Conservation (phyloP, 2,888 invertebrate species). For the Reticulitermes lucifugus region DNA sequence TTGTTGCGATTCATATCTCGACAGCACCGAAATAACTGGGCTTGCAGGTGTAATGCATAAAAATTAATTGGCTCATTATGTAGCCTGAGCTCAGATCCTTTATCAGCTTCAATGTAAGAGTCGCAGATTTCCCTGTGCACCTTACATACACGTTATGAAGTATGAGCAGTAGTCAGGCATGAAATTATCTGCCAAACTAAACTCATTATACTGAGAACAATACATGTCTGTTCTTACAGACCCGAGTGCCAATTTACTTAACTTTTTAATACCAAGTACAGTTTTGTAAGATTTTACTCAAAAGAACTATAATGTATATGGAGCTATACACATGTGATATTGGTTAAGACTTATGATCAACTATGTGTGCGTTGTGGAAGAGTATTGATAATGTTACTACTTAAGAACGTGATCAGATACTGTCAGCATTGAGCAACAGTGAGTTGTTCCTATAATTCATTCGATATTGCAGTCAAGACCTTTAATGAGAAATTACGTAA, state of each 20-base stretch:
- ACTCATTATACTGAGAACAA: not conserved
- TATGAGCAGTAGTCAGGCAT: not conserved
- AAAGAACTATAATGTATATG: no score
- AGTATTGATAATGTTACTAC: no score
- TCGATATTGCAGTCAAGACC: no score
- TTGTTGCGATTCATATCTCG: slow-evolving; percentile 16
- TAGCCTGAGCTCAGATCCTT: not conserved
- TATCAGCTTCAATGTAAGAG: not conserved
- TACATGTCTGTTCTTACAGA: not conserved
- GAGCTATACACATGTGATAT: no score
- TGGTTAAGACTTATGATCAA: no score
- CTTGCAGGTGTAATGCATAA: slow-evolving; percentile 26
- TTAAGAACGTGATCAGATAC: no score
- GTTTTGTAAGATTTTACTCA: no score
- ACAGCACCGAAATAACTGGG: not conserved
- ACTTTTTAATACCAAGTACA: no score
- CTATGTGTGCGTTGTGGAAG: no score
- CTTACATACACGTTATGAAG: not conserved
- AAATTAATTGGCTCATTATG: slow-evolving; percentile 35
- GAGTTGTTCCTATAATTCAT: no score
- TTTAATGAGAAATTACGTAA: no score
- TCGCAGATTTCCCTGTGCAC: not conserved
- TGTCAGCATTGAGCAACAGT: no score
- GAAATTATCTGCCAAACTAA: slow-evolving; percentile 13
- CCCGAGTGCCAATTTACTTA: not conserved